phyloP scores from a whole-genome alignment of 2,797 vertebrate genomes.

The Spinibarbus caldwelli region DNA sequence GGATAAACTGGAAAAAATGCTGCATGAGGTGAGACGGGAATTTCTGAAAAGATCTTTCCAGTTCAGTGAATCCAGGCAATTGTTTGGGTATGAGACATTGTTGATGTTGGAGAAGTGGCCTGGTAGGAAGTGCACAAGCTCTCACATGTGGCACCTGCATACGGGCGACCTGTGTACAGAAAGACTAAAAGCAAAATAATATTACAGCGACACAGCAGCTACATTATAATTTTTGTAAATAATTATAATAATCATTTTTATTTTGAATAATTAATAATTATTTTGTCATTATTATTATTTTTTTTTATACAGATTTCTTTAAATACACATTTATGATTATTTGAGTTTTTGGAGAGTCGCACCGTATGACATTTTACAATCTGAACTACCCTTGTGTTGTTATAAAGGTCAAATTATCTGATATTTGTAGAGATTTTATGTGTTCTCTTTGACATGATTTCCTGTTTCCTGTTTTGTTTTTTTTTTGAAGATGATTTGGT shows the following conservation, averaged over 20 bases:
- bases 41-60: background rate
- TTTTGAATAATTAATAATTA: too few relatives aligned
- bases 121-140: background rate
- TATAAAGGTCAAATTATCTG: too few relatives aligned
- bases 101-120: background rate
- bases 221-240: background rate
- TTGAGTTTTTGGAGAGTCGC: background rate
- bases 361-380: background rate
- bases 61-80: background rate
- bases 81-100: background rate
- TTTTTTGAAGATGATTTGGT: too few relatives aligned
- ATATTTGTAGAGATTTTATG: too few relatives aligned
- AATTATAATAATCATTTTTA: too few relatives aligned
- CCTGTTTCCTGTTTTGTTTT: too few relatives aligned
- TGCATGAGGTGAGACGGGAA: constrained; percentile 84
- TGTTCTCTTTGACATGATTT: too few relatives aligned
- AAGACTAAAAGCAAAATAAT: background rate
- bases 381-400: too few relatives aligned
- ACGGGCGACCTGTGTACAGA: background rate
- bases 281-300: background rate
- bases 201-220: background rate
- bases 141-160: background rate
- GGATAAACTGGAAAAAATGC: constrained; percentile 95
- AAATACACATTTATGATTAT: too few relatives aligned
- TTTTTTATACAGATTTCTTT: too few relatives aligned